These are phyloP conservation scores for Mesodorylaimus sp. DNA, from an alignment of 2,888 invertebrate genomes.

Conservation along the genomic window DNA sequence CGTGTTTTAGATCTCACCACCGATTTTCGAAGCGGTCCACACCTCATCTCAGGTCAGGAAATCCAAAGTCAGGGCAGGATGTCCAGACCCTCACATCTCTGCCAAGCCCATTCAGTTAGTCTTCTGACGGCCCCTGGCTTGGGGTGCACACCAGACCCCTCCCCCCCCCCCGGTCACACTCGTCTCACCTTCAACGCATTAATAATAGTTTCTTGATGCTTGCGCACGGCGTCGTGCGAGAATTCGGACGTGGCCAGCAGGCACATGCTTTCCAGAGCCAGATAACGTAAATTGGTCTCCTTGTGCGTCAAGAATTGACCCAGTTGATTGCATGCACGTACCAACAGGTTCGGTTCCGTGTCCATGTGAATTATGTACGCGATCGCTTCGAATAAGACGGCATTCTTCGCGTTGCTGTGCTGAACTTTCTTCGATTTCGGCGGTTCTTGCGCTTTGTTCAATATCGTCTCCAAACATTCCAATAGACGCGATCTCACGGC, in stretches of 20 bases:
- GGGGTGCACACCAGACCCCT: too few species aligned
- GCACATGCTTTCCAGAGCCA: conserved; percentile 98
- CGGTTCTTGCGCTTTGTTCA: conserved; percentile 72
- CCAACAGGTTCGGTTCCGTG: conserved; percentile 50
- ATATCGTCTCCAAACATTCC: conserved; percentile 90
- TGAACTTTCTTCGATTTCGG: conserved; percentile 99
- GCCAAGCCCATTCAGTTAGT: too few species aligned
- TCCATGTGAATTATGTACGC: conserved; percentile 98
- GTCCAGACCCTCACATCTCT: too few species aligned
- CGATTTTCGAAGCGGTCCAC: too few species aligned
- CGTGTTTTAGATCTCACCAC: too few species aligned
- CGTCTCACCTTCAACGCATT: conserved; percentile 65
- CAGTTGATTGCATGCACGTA: conserved; percentile 92
- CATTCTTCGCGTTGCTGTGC: conserved; percentile 99
- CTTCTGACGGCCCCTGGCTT: too few species aligned
- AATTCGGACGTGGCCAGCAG: conserved; percentile 95
- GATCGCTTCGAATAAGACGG: conserved; percentile 96
- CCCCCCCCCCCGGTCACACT: too few species aligned
- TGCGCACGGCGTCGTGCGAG: conserved; percentile 97
- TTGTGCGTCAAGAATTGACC: conserved; percentile 81
- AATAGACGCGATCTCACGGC: conserved; percentile 84
- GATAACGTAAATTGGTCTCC: conserved; percentile 89
- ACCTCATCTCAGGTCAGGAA: too few species aligned
- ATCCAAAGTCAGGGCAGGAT: too few species aligned
- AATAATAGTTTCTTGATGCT: conserved; percentile 97